Percentiles rank a stretch among this genome's conserved stretches.
These are phyloP conservation scores for Sabatieria punctata DNA, from an alignment of 2,888 invertebrate species.

Conservation along the genomic window DNA sequence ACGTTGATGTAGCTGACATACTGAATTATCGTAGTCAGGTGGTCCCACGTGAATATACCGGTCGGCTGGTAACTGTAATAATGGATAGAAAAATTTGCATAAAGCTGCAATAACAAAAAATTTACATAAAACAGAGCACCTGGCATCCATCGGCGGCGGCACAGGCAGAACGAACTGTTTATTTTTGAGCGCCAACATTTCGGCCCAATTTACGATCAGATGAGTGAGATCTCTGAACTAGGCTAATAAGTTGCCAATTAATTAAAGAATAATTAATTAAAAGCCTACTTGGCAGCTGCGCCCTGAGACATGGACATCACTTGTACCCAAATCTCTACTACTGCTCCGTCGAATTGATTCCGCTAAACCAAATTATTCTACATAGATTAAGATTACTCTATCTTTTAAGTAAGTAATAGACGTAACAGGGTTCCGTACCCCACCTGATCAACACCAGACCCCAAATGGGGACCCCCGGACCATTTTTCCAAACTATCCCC, in stretches of 20 bases:
- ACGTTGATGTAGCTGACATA: slow-evolving; percentile 68
- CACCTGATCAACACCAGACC: no score
- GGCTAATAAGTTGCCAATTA: not conserved
- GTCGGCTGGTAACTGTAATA: slow-evolving; percentile 13
- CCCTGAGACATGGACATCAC: slow-evolving; percentile 40
- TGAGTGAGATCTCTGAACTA: slow-evolving; percentile 10
- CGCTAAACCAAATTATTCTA: slow-evolving; percentile 46
- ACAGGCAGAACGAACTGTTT: slow-evolving; percentile 49
- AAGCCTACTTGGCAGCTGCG: slow-evolving; percentile 23
- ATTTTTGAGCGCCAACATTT: slow-evolving; percentile 15
- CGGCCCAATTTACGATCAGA: slow-evolving; percentile 14
- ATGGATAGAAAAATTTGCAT: not conserved
- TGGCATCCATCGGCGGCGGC: slow-evolving; percentile 46
- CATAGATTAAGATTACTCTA: no score
- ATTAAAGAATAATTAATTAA: slow-evolving; percentile 13
- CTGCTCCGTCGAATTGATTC: slow-evolving; percentile 69
- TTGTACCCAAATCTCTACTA: slow-evolving; percentile 76
- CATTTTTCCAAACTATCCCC: no score
- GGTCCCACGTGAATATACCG: slow-evolving; percentile 52
- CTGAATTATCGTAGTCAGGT: slow-evolving; percentile 58
- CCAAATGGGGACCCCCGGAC: no score
- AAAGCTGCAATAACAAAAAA: not conserved
- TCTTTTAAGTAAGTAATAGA: no score
- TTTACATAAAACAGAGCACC: slow-evolving; percentile 14
- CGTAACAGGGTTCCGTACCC: no score